Evolutionary conservation across 1,140 invertebrate genomes (phyloP).

Genomic region (Drosophila nikananu): DNA sequence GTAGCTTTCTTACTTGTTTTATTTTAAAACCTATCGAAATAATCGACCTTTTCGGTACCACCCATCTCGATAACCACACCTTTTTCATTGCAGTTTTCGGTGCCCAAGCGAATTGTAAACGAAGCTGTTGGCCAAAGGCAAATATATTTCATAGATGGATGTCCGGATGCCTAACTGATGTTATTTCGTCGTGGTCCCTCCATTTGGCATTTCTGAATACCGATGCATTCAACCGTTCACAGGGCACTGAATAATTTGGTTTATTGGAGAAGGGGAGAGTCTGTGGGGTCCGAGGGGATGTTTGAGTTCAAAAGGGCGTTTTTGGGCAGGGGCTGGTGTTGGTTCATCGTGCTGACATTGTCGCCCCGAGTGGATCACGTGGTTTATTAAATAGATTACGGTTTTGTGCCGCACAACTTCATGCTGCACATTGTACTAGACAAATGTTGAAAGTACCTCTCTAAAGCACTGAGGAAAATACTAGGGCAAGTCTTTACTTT

Average conservation of each 20-base stretch:
- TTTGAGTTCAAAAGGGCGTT: background rate
- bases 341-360: conserved; percentile 63
- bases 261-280: conserved; percentile 5
- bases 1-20: too few species aligned
- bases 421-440: conserved; percentile 47
- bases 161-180: conserved; percentile 22
- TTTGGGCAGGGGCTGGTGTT: background rate
- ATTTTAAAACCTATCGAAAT: conserved; percentile 1
- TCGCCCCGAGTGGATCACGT: conserved; percentile 54
- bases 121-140: conserved; percentile 12
- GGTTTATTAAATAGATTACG: conserved; percentile 81
- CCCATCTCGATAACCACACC: background rate
- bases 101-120: background rate
- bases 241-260: conserved; percentile 57
- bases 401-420: conserved; percentile 60
- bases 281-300: background rate
- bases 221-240: conserved; percentile 51
- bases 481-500: background rate
- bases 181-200: conserved; percentile 18
- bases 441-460: conserved; percentile 33
- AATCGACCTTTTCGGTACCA: background rate
- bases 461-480: background rate
- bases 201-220: conserved; percentile 32
- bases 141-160: conserved; percentile 35
- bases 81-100: background rate